phyloP scores from a whole-genome alignment of 2,888 invertebrate genomes.

The Drosophila nr. perissopoda region DNA sequence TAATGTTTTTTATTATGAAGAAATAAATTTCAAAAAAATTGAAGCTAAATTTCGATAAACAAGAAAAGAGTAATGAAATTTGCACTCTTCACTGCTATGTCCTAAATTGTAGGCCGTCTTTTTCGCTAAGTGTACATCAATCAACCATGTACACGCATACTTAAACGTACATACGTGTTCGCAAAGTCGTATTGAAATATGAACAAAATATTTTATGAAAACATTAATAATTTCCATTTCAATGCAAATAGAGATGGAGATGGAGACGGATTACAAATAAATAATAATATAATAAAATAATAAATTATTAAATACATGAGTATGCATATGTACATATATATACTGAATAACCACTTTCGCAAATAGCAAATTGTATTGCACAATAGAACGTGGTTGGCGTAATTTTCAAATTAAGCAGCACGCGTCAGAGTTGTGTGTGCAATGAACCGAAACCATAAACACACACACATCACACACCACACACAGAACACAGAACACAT shows the following conservation, averaged over 20 bases:
- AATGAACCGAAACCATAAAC: conserved; percentile 46
- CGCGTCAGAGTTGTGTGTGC: conserved; percentile 46
- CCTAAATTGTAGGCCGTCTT: background rate
- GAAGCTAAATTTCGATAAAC: background rate
- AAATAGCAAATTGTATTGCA: background rate
- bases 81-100: background rate
- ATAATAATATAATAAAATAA: no score
- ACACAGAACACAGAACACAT: conserved; percentile 19
- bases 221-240: background rate
- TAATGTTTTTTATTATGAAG: no score
- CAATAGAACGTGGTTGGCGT: conserved; percentile 29
- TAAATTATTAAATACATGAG: background rate
- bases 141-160: background rate
- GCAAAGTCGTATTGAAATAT: conserved; percentile 4
- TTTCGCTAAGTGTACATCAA: background rate
- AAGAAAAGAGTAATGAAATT: background rate
- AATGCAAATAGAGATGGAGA: no score
- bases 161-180: background rate
- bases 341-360: background rate
- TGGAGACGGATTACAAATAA: background rate
- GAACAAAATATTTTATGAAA: conserved; percentile 22
- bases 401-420: conserved; percentile 52
- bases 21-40: no score
- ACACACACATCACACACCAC: conserved; percentile 20
- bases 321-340: no score